Evolutionary conservation across 2,113 vertebrate genomes (phyloP).

Genomic region (Telmatochromis sp.): DNA sequence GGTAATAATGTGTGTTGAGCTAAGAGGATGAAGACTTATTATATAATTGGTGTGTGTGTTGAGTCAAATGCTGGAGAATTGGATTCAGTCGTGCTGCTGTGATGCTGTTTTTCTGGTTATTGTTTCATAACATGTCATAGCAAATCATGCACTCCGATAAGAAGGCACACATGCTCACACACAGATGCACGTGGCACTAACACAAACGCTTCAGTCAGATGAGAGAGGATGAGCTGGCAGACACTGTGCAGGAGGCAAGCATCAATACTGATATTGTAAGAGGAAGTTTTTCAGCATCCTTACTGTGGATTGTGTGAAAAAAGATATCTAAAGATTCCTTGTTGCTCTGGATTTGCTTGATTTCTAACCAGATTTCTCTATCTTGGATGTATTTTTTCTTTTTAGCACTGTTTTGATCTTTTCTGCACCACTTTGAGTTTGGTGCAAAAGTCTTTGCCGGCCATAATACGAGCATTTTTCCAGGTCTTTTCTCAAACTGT

Average conservation of each 20-base stretch:
- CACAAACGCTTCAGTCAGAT: not conserved
- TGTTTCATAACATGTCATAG: slow-evolving; percentile 32
- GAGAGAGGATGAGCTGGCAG: not conserved
- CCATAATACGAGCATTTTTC: not conserved
- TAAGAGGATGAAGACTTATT: slow-evolving; percentile 36
- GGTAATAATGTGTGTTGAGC: not conserved
- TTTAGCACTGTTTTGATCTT: not conserved
- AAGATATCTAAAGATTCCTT: not conserved
- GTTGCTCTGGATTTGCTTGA: not conserved
- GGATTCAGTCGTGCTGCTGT: not conserved
- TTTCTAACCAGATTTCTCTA: not conserved
- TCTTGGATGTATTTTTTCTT: not conserved
- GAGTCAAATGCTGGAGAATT: not conserved
- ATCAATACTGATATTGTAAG: not conserved
- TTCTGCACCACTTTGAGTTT: not conserved
- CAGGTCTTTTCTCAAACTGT: not conserved
- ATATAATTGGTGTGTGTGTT: slow-evolving; percentile 15
- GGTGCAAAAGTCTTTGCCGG: not conserved
- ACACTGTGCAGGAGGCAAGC: not conserved
- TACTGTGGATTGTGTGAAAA: not conserved
- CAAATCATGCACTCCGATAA: not conserved
- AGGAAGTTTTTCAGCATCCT: not conserved
- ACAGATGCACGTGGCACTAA: not conserved
- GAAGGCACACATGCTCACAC: not conserved
- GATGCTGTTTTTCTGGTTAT: not conserved